Conservation (phyloP, 2,888 invertebrate species). For the Scaptomyza polygonia region DNA sequence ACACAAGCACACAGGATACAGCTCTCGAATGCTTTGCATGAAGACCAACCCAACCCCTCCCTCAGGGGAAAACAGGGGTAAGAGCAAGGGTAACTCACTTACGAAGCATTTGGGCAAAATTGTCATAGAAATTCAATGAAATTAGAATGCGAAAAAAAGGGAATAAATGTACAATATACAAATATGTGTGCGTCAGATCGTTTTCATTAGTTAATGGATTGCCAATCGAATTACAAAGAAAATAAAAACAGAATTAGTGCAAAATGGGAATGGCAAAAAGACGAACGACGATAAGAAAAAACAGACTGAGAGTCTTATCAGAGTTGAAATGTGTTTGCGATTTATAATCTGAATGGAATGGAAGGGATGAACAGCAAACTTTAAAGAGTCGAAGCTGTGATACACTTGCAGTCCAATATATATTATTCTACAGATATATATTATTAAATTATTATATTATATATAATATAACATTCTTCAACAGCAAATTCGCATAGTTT, state of each 20-base stretch:
- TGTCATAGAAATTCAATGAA: slow-evolving; percentile 71
- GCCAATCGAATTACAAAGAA: slow-evolving; percentile 25
- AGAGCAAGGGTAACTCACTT: slow-evolving; percentile 37
- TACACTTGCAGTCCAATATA: not conserved
- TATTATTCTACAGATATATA: too few species aligned
- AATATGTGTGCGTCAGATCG: slow-evolving; percentile 39
- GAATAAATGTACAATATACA: slow-evolving; percentile 22
- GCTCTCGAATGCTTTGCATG: slow-evolving; percentile 54
- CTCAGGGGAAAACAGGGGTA: slow-evolving; percentile 11
- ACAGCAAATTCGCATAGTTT: too few species aligned
- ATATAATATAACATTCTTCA: too few species aligned
- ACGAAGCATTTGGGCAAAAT: slow-evolving; percentile 66
- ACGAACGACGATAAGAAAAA: not conserved
- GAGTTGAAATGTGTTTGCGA: slow-evolving; percentile 1
- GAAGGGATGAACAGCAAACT: not conserved
- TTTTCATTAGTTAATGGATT: slow-evolving; percentile 71
- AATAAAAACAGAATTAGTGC: slow-evolving; percentile 46
- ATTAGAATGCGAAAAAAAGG: slow-evolving; percentile 67
- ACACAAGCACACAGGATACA: slow-evolving; percentile 28
- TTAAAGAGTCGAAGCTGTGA: not conserved
- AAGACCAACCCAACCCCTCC: slow-evolving; percentile 16
- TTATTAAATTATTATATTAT: too few species aligned
- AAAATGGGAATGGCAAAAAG: slow-evolving; percentile 7
- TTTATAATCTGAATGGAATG: not conserved
- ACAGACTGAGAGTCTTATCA: slow-evolving; percentile 35